These are phyloP conservation scores for Thamnophis elegans DNA, from an alignment of 2,797 vertebrate genomes.

Conservation along the genomic window DNA sequence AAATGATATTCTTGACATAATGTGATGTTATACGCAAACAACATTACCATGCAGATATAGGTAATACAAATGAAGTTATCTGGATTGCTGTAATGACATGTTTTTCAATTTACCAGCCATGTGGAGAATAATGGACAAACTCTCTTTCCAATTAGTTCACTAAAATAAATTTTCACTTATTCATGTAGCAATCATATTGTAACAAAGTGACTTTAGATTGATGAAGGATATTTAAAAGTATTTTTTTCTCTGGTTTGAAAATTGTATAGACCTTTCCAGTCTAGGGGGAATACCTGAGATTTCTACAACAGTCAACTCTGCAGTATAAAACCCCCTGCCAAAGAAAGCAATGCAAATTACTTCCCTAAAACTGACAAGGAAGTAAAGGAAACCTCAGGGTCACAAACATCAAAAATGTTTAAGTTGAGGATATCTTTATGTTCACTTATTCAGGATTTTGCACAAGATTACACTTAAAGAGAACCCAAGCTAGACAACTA, in stretches of 20 bases:
- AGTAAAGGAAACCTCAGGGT: not conserved
- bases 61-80: not conserved
- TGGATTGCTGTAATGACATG: not conserved
- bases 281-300: not conserved
- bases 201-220: not conserved
- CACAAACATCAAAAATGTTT: not conserved
- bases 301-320: not conserved
- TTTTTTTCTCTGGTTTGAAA: not conserved
- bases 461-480: not conserved
- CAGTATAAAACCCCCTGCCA: not conserved
- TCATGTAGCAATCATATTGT: not conserved
- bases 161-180: not conserved
- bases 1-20: not conserved
- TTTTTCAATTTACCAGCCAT: not conserved
- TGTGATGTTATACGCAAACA: not conserved
- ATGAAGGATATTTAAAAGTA: not conserved
- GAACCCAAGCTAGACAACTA: not conserved
- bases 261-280: not conserved
- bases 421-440: not conserved
- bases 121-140: not conserved
- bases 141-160: not conserved
- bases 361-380: not conserved
- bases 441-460: not conserved
- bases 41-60: not conserved
- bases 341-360: not conserved